These are phyloP conservation scores for Sphaerophoria taeniata DNA, from an alignment of 2,888 invertebrate genomes.

Conservation along the genomic window DNA sequence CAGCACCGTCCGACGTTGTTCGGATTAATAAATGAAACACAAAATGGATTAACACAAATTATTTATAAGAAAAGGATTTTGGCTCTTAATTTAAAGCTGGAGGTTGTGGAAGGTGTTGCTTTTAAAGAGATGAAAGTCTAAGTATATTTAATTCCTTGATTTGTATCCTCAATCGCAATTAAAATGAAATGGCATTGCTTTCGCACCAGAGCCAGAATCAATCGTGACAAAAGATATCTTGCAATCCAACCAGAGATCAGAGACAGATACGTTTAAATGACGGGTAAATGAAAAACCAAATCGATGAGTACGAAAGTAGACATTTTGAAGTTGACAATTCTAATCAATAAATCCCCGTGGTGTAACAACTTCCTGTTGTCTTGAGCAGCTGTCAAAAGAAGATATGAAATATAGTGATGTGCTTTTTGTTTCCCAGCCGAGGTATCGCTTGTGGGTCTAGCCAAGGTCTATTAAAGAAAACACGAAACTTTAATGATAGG, in stretches of 20 bases:
- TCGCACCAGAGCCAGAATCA: too few relatives aligned
- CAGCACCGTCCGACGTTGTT: not conserved
- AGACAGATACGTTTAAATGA: not conserved
- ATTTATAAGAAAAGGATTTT: conserved; percentile 1
- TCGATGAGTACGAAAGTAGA: not conserved
- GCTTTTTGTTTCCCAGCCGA: too few relatives aligned
- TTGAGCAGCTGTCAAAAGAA: not conserved
- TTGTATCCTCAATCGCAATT: too few relatives aligned
- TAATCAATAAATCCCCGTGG: not conserved
- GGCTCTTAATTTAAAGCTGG: not conserved
- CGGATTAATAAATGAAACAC: conserved; percentile 9
- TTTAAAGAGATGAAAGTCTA: not conserved
- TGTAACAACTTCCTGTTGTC: conserved; percentile 17
- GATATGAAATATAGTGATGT: too few relatives aligned
- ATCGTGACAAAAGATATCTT: too few relatives aligned
- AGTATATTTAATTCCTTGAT: too few relatives aligned
- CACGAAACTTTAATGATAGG: too few relatives aligned
- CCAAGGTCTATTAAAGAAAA: too few relatives aligned
- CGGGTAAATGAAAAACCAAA: conserved; percentile 1
- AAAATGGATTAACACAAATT: conserved; percentile 3
- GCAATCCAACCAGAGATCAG: too few relatives aligned
- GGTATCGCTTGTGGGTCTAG: too few relatives aligned
- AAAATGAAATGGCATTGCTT: too few relatives aligned
- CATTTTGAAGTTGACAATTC: conserved; percentile 18
- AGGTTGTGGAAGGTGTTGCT: not conserved